phyloP scores from a whole-genome alignment of 2,888 invertebrate genomes.

The Mellilla xanthometata region DNA sequence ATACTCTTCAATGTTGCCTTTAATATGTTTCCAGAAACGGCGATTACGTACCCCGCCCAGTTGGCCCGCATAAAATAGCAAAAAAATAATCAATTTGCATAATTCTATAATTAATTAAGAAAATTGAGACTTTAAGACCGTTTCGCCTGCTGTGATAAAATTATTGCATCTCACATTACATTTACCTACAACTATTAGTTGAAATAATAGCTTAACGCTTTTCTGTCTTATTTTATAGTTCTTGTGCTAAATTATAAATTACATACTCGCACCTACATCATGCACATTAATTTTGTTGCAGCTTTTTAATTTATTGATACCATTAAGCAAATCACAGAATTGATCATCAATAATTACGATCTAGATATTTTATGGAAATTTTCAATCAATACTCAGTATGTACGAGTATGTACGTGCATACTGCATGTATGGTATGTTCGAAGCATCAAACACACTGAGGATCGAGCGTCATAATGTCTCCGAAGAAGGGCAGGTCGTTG shows the following conservation, averaged over 20 bases:
- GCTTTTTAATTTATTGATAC: too few relatives aligned
- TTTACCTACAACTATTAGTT: conserved; percentile 1
- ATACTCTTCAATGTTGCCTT: conserved; percentile 59
- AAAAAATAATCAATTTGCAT: conserved; percentile 20
- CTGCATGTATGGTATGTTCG: too few relatives aligned
- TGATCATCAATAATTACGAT: too few relatives aligned
- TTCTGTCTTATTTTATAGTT: conserved; percentile 6
- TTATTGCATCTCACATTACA: conserved; percentile 18
- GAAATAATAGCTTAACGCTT: conserved; percentile 7
- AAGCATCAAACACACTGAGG: too few relatives aligned
- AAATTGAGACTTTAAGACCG: conserved; percentile 24
- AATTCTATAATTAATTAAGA: conserved; percentile 27
- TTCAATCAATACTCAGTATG: too few relatives aligned
- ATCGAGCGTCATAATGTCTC: conserved; percentile 43
- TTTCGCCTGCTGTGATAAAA: conserved; percentile 19
- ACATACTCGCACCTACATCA: too few relatives aligned
- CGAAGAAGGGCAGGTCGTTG: conserved; percentile 76
- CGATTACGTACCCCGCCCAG: conserved; percentile 39
- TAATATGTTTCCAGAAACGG: conserved; percentile 55
- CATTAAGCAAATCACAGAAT: too few relatives aligned
- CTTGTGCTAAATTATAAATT: neutral
- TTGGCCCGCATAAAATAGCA: conserved; percentile 19
- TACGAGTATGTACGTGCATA: too few relatives aligned
- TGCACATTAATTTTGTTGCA: too few relatives aligned
- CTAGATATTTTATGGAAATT: too few relatives aligned